Base-by-base conservation (phyloP, 2,888 invertebrate genomes). In the Chrysolina americana region DNA sequence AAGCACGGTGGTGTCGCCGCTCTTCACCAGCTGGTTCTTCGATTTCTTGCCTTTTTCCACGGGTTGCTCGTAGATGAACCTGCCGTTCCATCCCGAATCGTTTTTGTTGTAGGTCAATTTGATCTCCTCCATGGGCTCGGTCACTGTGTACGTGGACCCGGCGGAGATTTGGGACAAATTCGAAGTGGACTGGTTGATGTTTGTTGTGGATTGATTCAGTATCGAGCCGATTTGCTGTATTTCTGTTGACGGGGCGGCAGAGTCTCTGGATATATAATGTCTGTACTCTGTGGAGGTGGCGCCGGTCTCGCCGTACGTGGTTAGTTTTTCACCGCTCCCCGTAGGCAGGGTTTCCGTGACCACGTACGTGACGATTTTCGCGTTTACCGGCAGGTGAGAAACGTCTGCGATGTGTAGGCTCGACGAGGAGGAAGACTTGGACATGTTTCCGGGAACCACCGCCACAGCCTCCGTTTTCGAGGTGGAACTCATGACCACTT, bases 71-170 rank as follows among this genome's bases (percentile, higher is more conserved):
- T 84, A 77, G 0, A 88, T 81, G 77, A 89, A 90, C 76, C 88
- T 88, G n/a, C 89, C 89, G 74, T 89, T 89, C 89, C 89, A 89
- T 8, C 86, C 83, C 8, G 89, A 89, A 79, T 89, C 89, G 62
- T 87, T 89, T 77, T 86, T 84, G 75, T 87, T 87, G 73, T 85
- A 85, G 10, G 84, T 85, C 28, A 86, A 71, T 70, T 84, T 84
- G 10, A 83, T 59, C 78, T 88, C 88, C 70, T 88, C 88, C 78
- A 84, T 85, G 0, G 88, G 88, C 80, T 88, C 88, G 10, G 86
- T 85, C 0, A 88, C 88, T 13, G 86, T 87, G 76, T 88, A 88
- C 5, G 86, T 86, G 9, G 86, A 85, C 8, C 83, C 85, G 4
- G 87, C 85, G 4, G 87, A 86, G 48, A 83, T 85, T 66, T 83